Evolutionary conservation across 2,888 invertebrate species (phyloP), one percentile per base, ranked within the genome.

Genomic region (Andrena chrysosceles): DNA sequence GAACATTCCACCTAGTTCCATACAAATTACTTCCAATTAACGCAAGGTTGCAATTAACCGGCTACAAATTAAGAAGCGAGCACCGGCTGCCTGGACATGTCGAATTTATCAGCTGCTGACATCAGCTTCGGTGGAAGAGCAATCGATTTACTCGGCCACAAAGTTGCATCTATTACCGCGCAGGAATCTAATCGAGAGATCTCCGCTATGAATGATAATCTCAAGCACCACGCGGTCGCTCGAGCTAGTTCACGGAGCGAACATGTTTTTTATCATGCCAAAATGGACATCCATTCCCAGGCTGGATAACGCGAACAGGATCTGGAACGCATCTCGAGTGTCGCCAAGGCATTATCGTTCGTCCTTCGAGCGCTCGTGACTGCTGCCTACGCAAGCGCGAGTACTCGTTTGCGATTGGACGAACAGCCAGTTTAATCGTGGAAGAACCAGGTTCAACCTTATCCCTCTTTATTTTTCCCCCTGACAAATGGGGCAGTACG

Each of bases 331-430:
- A 67, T 86, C 83, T 77, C 81, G 81, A 75, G 83, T 84, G 89
- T 88, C 89, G 85, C 84, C 77, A 66, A 80, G 86, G 88, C 88
- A 90, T 89, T 91, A 91, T 90, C 89, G 87, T 90, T 86, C 86
- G 87, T 90, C 87, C 89, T 82, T 87, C 82, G 77, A 54, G 59
- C 66, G 48, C 76, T 77, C 67, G 84, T 71, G 78, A 85, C 76
- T 83, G 71, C 77, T 79, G 68, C 73, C 78, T 84, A 84, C 84
- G 84, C 85, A 79, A 48, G 74, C 35, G 35, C 72, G 68, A 35
- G 49, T 48, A 49, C 67, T 42, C 70, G 77, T 78, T 72, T 54
- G 59, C 77, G 67, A 85, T 84, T 66, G 77, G 66, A 82, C 66
- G 82, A 78, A 42, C 81, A 66, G 74, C 70, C 77, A 49, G 76